Base-by-base conservation (phyloP, 2,888 invertebrate genomes). In the Sthenelais limicola region DNA sequence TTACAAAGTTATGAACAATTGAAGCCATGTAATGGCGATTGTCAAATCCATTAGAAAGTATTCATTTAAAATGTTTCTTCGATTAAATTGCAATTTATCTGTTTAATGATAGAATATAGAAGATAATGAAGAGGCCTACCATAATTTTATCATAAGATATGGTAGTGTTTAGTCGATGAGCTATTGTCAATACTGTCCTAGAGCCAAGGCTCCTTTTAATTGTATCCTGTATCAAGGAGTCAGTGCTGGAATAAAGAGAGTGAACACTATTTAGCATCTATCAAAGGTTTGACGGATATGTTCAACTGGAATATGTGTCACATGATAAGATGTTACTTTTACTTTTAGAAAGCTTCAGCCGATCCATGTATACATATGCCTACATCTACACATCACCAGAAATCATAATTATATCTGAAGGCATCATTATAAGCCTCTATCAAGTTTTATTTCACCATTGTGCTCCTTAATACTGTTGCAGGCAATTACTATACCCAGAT, bases 61-160 rank as follows among this genome's bases (percentile, higher is more conserved):
- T 52, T 9, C 52, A 52, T 52, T n/a, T 9, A 15, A 52, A 15
- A 52, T 52, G 43, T 43, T 9, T 43, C 43, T 43, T 43, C 18
- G 9, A 43, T 43, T 43, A 12, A 12, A 18, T 43, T 43, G 43
- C 18, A 9, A 43, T 43, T 12, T 43, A 18, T 9, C 9, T 43
- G 43, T 43, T 43, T 43, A 43, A 9, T 43, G 9, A 43, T 43
- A 43, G 43, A 43, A 43, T 43, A 43, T 43, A 18, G 9, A 43
- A 43, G 9, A 9, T 43, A 43, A 9, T 12, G 18, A 18, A 43
- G 43, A 43, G 43, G 38, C 72, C 21, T 7, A 71, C 71, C 43
- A 71, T 24, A 15, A 71, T 21, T 47, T 49, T 58, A 49, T 71
- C 71, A n/a, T 24, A 71, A 62, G 21, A 35, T 12, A 71, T 62